Conservation (phyloP, 2,113 vertebrate species). For the Coturnix japonica region DNA sequence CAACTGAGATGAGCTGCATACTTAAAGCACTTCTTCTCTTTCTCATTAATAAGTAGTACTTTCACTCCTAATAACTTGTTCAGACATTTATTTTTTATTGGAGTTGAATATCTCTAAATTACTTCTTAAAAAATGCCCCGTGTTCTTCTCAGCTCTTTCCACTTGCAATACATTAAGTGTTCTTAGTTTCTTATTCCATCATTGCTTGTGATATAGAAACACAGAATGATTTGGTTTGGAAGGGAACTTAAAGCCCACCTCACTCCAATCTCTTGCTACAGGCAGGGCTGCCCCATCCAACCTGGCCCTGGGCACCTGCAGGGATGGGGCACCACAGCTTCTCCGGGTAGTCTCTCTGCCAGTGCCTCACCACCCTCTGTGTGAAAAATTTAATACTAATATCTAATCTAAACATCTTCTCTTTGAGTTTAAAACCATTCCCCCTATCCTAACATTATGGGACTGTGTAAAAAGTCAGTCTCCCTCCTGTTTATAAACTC, state of each 20-base stretch:
- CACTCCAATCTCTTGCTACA: not conserved
- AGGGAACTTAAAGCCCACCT: not conserved
- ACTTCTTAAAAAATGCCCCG: not conserved
- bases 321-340: not conserved
- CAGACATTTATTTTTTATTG: not conserved
- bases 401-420: too few relatives aligned
- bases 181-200: not conserved
- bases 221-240: not conserved
- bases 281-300: not conserved
- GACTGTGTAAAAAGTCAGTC: too few relatives aligned
- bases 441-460: too few relatives aligned
- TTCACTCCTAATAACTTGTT: not conserved
- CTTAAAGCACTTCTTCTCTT: not conserved
- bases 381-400: too few relatives aligned
- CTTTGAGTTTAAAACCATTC: too few relatives aligned
- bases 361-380: too few relatives aligned
- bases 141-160: not conserved
- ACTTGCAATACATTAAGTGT: not conserved
- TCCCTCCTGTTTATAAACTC: too few relatives aligned
- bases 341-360: too few relatives aligned
- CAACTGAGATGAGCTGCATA: not conserved
- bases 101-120: not conserved
- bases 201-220: not conserved
- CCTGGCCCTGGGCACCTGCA: too few relatives aligned
- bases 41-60: not conserved